Evolutionary conservation across 2,797 vertebrate species (phyloP).

Genomic region (Spinibarbus caldwelli): DNA sequence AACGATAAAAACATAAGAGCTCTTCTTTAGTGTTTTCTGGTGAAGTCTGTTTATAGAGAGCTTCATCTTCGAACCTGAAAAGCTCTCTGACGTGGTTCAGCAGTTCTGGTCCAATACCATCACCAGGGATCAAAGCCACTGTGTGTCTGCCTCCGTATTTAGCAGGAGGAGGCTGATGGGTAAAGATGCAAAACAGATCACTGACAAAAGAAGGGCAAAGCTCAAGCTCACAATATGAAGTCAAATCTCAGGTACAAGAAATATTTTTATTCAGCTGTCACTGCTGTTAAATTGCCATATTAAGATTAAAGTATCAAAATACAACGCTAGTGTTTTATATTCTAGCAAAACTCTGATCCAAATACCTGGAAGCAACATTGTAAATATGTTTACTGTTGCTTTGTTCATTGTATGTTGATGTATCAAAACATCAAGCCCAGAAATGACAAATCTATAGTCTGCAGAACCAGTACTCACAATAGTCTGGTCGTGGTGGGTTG

Average conservation of each 20-base stretch:
- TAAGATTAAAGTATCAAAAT: not conserved
- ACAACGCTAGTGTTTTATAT: not conserved
- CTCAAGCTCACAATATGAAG: not conserved
- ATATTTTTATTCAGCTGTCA: not conserved
- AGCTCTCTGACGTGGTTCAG: constrained; percentile 82
- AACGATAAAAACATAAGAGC: constrained; percentile 27
- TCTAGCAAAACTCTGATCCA: not conserved
- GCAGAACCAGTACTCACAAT: constrained; percentile 68
- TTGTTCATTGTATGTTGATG: not conserved
- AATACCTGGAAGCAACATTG: not conserved
- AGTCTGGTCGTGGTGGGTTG: constrained; percentile 53
- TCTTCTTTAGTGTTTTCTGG: not conserved
- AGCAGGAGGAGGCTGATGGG: constrained; percentile 82
- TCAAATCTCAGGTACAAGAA: not conserved
- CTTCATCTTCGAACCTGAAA: constrained; percentile 77
- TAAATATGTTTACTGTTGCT: not conserved
- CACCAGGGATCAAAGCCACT: constrained; percentile 87
- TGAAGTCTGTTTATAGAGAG: not conserved
- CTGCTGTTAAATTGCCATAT: not conserved
- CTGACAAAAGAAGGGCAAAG: not conserved
- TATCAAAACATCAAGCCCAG: too few relatives aligned
- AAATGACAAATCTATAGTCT: not conserved
- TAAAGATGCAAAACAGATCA: constrained; percentile 18
- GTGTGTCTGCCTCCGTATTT: constrained; percentile 88
- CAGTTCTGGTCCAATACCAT: constrained; percentile 88